Evolutionary conservation across 2,113 vertebrate species (phyloP), one percentile per base, ranked within the genome.

Genomic region (Tylochromis polylepis): DNA sequence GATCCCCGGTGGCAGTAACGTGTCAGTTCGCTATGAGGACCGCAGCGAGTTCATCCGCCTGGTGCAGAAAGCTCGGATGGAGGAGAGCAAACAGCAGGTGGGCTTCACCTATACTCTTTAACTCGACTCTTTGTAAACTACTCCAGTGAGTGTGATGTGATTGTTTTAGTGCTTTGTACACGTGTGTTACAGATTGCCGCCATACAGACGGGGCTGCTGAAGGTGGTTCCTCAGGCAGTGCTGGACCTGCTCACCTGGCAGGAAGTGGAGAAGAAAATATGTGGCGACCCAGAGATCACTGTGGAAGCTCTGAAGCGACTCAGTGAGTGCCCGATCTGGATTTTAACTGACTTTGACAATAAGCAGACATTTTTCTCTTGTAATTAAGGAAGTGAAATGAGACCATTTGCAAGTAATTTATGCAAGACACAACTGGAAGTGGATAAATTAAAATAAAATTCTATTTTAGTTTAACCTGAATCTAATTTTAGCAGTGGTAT

Each of bases 191-290:
- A 99, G 98, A 97, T 99, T 83, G 96, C 97, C 77, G 98, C 98
- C 57, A 97, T 99, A 95, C 98, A 98, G 94, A 97, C 97, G 5
- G 98, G 98, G 55, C 96, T 99, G 88, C 95, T 99, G 87, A 99
- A 99, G 94, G 98, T 99, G 79, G 97, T 99, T 15, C 98, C 98
- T 4, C 98, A 99, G 95, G 98, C 98, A 9, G 98, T 99, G 84
- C 95, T 99, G 86, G 98, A 99, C 93, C 96, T 99, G 75, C 96
- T 99, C 57, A 99, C 98, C 5, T 99, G 98, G 98, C 98, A 99
- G 88, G 98, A 99, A 79, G 95, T 98, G 86, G 98, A 99, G 90
- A 99, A 99, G 96, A 99, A 98, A 91, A 97, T 99, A 89, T 99
- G 98, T 56, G 98, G 98, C 83, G 98, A 99, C 91, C 98, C 98